Evolutionary conservation across 2,113 vertebrate genomes (phyloP), one percentile per base, ranked within the genome.

Genomic region (Ploceus nigricollis): DNA sequence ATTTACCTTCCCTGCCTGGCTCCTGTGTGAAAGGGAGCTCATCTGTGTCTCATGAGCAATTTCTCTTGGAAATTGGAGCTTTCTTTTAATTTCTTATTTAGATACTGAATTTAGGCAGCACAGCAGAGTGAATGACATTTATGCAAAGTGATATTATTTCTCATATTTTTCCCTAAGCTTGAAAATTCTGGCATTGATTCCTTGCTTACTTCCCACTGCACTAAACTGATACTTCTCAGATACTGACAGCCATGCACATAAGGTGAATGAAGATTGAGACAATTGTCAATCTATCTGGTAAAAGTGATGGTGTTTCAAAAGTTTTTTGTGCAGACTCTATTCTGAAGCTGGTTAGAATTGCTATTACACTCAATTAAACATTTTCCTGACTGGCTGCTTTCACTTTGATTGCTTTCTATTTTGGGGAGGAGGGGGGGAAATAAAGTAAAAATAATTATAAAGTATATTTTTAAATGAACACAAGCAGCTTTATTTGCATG

Each of bases 111-210:
- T 92, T 71, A 92, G 65, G 51, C 75, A 88, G 68, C 66, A 66
- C 40, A 25, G 68, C 42, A 88, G 66, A 94, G 40, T 90, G 92
- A 94, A 90, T 96, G 85, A 90, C 92, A 96, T 94, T 88, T 95
- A 88, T 96, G 94, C 1, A 56, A 95, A 93, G 71, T 27, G 78
- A 91, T 87, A 96, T 91, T 94, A 96, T 96, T 96, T 97, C 75
- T 96, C 90, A 90, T 94, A 95, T 96, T 95, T 75, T 87, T 94
- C 75, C 63, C 58, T 77, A 92, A 97, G 92, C 90, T 93, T 85
- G 63, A 97, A 96, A 93, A 90, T 95, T 95, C 90, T 96, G 91
- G 89, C 94, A 94, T 82, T 95, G 84, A 91, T 95, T 93, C 71
- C 58, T 91, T 96, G 90, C 75, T 93, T 82, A 85, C 94, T 94